Conservation (phyloP, 2,113 vertebrate species). For the Rana temporaria region DNA sequence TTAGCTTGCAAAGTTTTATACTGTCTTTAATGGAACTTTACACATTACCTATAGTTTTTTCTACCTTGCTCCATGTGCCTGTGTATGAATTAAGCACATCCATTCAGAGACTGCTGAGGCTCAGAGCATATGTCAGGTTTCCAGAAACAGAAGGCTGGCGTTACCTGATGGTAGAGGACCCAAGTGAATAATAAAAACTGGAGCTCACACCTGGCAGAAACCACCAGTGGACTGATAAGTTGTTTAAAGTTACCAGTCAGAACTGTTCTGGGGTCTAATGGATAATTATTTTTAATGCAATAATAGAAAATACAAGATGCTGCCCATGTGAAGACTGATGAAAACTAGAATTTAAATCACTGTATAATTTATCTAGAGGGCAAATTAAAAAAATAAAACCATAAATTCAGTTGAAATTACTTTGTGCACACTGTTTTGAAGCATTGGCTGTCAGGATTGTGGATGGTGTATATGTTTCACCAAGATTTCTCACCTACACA, state of each 20-base stretch:
- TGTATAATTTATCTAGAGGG: too few species aligned
- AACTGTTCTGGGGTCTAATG: conserved; percentile 1
- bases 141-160: conserved; percentile 48
- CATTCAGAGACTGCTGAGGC: conserved; percentile 42
- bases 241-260: conserved; percentile 16
- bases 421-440: too few species aligned
- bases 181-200: conserved; percentile 31
- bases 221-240: conserved; percentile 18
- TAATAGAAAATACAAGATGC: neutral
- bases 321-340: neutral
- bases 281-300: conserved; percentile 11
- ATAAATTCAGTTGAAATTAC: too few species aligned
- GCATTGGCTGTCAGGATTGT: too few species aligned
- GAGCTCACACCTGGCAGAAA: conserved; percentile 45
- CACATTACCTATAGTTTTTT: neutral
- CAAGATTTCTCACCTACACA: too few species aligned
- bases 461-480: too few species aligned
- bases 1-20: neutral
- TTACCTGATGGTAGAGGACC: conserved; percentile 49
- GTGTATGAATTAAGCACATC: conserved; percentile 43
- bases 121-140: conserved; percentile 52
- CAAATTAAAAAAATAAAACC: too few species aligned
- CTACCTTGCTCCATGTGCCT: neutral
- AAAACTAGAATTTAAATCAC: too few species aligned
- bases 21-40: too few species aligned